These are phyloP conservation scores for Atta cephalotes DNA, from an alignment of 1,140 invertebrate genomes.

Conservation along the genomic window DNA sequence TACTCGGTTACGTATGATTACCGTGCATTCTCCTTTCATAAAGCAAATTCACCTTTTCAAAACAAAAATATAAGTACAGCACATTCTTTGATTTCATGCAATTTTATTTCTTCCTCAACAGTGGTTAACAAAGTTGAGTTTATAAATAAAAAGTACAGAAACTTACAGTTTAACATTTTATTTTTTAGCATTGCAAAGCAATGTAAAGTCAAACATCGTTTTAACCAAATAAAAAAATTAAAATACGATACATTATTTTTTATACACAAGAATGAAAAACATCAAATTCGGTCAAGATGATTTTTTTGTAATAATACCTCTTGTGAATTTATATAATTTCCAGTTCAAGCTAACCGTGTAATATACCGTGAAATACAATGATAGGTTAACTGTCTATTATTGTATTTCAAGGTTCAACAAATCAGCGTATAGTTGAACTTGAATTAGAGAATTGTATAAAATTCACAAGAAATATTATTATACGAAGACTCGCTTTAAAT, in stretches of 20 bases:
- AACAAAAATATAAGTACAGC: not conserved
- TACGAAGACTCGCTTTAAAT: no score
- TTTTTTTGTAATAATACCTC: no score
- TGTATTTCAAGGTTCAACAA: no score
- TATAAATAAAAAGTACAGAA: not conserved
- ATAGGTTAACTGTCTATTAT: no score
- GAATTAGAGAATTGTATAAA: no score
- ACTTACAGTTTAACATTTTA: constrained; percentile 3
- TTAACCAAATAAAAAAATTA: not conserved
- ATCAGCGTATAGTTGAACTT: no score
- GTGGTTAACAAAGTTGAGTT: not conserved
- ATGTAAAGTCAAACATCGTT: not conserved
- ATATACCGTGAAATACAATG: no score
- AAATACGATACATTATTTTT: not conserved
- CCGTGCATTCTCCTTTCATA: not conserved
- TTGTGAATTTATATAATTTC: no score
- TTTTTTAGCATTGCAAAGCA: not conserved
- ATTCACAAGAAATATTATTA: no score
- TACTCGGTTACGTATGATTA: constrained; percentile 16
- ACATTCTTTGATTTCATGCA: not conserved
- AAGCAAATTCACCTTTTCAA: not conserved
- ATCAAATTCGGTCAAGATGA: no score
- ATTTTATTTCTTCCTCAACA: not conserved
- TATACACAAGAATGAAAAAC: no score
- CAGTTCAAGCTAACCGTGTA: no score